phyloP scores from a whole-genome alignment of 2,888 invertebrate genomes.

The Drosophila sordidapex region DNA sequence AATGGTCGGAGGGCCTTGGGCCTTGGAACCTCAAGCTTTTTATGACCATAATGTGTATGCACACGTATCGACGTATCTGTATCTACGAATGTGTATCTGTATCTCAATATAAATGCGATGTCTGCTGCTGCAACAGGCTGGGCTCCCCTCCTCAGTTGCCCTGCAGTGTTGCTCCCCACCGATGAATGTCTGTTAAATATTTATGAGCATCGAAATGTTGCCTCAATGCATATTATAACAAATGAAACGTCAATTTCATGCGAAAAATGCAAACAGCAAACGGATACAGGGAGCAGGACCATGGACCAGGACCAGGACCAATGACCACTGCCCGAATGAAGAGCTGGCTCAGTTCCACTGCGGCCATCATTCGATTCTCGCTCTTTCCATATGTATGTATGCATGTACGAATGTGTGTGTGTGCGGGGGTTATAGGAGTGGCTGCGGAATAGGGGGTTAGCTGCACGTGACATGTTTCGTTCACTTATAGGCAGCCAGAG shows the following conservation, averaged over 20 bases:
- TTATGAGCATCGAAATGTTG: conserved; percentile 79
- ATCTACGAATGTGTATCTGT: conserved; percentile 26
- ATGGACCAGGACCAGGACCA: conserved; percentile 5
- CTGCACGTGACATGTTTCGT: conserved; percentile 58
- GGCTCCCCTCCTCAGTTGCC: conserved; percentile 3
- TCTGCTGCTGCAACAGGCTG: conserved; percentile 45
- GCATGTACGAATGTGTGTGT: background rate
- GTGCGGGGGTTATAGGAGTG: background rate
- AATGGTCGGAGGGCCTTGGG: background rate
- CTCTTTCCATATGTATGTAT: background rate
- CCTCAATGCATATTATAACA: conserved; percentile 78
- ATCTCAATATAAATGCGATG: conserved; percentile 37
- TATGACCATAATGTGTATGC: conserved; percentile 52
- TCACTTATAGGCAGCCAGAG: conserved; percentile 23
- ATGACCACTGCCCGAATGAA: conserved; percentile 24
- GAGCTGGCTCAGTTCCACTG: conserved; percentile 26
- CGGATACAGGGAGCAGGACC: conserved; percentile 16
- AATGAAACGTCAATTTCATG: conserved; percentile 80
- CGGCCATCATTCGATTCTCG: conserved; percentile 21
- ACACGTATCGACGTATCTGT: conserved; percentile 26
- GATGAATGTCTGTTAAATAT: conserved; percentile 77
- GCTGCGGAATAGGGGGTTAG: background rate
- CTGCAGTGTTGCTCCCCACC: conserved; percentile 62
- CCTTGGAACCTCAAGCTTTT: conserved; percentile 45
- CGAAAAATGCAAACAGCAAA: conserved; percentile 61